phyloP scores from a whole-genome alignment of 2,113 vertebrate genomes.

The Cacatua alba region DNA sequence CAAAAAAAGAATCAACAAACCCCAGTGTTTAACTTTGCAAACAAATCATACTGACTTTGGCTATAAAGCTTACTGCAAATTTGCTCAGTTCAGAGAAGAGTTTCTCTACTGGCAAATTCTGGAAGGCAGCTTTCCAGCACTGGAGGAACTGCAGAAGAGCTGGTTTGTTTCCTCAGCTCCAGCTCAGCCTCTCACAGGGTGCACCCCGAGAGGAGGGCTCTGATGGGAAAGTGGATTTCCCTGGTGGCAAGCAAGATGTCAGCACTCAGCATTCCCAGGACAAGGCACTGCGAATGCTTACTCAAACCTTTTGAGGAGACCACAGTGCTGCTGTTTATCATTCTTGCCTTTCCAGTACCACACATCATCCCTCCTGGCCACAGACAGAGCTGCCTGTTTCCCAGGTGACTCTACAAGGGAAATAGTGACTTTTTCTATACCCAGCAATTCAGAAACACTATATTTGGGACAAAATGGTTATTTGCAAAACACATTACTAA shows the following conservation, averaged over 20 bases:
- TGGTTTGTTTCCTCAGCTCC: background rate
- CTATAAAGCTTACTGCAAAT: conserved; percentile 36
- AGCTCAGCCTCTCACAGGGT: background rate
- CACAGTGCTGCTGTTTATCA: background rate
- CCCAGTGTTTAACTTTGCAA: conserved; percentile 40
- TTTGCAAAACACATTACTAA: background rate
- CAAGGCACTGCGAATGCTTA: background rate
- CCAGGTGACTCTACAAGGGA: background rate
- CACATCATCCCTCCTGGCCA: background rate
- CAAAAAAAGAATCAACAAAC: conserved; percentile 5
- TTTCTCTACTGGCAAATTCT: background rate
- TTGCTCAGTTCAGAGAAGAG: conserved; percentile 7
- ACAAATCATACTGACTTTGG: conserved; percentile 46
- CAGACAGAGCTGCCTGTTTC: background rate
- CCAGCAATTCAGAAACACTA: background rate
- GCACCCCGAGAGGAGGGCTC: background rate
- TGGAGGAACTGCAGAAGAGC: background rate
- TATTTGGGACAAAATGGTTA: background rate
- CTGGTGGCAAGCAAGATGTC: background rate
- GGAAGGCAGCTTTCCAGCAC: background rate
- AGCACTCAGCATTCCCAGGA: background rate
- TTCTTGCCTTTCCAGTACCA: background rate
- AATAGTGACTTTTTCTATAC: background rate
- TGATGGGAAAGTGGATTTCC: background rate
- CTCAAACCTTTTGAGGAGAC: background rate